Base-by-base conservation (phyloP, 2,888 invertebrate genomes). In the Limnephilus lunatus region DNA sequence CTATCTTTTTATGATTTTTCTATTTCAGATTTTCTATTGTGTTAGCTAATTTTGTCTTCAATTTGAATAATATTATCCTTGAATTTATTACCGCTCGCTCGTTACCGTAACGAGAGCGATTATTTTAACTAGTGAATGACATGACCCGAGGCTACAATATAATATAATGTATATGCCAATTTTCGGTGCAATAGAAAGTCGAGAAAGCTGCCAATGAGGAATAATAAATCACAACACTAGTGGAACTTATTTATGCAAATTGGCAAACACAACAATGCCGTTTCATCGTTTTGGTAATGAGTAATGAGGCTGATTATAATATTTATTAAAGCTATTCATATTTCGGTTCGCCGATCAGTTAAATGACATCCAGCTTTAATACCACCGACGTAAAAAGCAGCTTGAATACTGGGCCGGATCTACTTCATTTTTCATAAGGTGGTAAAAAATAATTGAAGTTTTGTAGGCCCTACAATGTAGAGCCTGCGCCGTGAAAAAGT, bases 161-260 rank as follows among this genome's bases (percentile, higher is more conserved):
- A 44, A 68, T 68, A 25, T 25, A 68, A 68, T 19, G 3, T 15
- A 68, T 68, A 1, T 68, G 53, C 25, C 53, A 68, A 68, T 68
- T 68, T 68, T 68, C 25, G 53, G 53, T 3, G 53, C 25, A 31
- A 82, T 31, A 82, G 82, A 82, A 82, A 82, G 32, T 31, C 3
- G 14, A 32, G 82, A 31, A 31, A 30, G 30, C 25, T 82, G 15
- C 82, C 30, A 32, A 82, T 82, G 31, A 82, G 30, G 32, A 82
- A 14, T 15, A 31, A 82, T 82, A 82, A 82, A 82, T 82, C 82
- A 82, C 30, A 32, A 5, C 53, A 25, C 53, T 31, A 82, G 30
- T 32, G 82, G 82, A 82, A 82, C 82, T 82, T 19, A n/a, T 82
- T 30, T 82, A 82, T 82, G 82, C 82, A 82, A 82, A 82, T 82